Conservation (phyloP, 2,797 vertebrate species). For the Muscicapa striata region DNA sequence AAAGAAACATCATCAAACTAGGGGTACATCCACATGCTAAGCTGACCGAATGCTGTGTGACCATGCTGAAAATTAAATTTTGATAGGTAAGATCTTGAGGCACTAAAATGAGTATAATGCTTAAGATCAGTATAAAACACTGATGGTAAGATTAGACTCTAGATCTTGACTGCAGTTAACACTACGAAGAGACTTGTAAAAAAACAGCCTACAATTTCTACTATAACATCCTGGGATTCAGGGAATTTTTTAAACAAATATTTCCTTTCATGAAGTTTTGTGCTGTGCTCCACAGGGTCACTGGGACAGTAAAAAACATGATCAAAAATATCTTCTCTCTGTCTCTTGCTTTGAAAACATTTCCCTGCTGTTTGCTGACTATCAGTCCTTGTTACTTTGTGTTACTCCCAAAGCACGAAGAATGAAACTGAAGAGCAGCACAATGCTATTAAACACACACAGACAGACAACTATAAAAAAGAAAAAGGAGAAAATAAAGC, state of each 20-base stretch:
- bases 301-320: not conserved
- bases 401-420: not conserved
- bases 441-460: not conserved
- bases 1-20: not conserved
- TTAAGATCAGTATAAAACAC: not conserved
- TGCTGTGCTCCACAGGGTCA: not conserved
- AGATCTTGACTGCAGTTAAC: not conserved
- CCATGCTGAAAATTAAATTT: not conserved
- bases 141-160: not conserved
- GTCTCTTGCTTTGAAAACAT: not conserved
- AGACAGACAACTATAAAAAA: not conserved
- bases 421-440: not conserved
- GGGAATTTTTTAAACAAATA: constrained; percentile 12
- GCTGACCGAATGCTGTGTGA: not conserved
- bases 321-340: not conserved
- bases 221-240: not conserved
- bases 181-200: not conserved
- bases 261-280: not conserved
- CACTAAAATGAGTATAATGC: not conserved
- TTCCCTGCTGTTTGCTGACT: not conserved
- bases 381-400: not conserved
- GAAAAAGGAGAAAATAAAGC: not conserved
- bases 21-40: not conserved
- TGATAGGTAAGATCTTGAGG: not conserved
- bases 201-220: not conserved